Conservation (phyloP, 1,140 invertebrate species). For the Drosophila pseudoobscura region DNA sequence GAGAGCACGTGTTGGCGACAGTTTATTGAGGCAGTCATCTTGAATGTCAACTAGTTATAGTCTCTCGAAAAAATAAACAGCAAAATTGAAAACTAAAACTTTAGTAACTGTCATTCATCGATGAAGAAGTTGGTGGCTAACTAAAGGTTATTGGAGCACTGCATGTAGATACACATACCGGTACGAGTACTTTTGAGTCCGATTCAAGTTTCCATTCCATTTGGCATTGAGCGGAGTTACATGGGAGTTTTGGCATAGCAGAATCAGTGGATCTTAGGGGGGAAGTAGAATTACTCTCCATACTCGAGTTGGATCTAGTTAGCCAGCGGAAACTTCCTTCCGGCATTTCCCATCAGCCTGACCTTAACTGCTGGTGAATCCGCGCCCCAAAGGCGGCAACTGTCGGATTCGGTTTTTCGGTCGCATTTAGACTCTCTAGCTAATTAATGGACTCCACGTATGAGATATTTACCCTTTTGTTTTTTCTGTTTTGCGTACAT, state of each 20-base stretch:
- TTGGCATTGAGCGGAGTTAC: constrained; percentile 48
- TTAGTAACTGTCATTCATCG: constrained; percentile 73
- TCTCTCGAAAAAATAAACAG: constrained; percentile 18
- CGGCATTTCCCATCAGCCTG: constrained; percentile 62
- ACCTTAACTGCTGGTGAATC: constrained; percentile 61
- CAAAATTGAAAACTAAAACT: constrained; percentile 41
- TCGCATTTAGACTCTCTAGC: constrained; percentile 36
- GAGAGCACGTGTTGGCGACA: constrained; percentile 63
- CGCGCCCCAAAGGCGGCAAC: constrained; percentile 47
- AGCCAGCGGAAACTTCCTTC: constrained; percentile 69
- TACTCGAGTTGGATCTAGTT: constrained; percentile 28
- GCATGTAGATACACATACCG: neutral
- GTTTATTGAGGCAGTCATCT: constrained; percentile 39
- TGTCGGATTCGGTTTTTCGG: constrained; percentile 26
- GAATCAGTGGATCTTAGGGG: constrained; percentile 1
- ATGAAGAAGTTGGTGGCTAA: constrained; percentile 65
- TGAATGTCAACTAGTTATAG: constrained; percentile 69
- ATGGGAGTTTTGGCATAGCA: constrained; percentile 29
- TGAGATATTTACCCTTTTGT: constrained; percentile 41
- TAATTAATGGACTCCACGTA: constrained; percentile 76
- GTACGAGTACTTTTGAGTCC: no score
- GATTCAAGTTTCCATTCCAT: constrained; percentile 24
- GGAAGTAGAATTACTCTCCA: constrained; percentile 9
- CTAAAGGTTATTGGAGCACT: constrained; percentile 74
- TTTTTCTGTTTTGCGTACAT: constrained; percentile 52